phyloP scores from a whole-genome alignment of 1,140 invertebrate species.

The Papilio glaucus region DNA sequence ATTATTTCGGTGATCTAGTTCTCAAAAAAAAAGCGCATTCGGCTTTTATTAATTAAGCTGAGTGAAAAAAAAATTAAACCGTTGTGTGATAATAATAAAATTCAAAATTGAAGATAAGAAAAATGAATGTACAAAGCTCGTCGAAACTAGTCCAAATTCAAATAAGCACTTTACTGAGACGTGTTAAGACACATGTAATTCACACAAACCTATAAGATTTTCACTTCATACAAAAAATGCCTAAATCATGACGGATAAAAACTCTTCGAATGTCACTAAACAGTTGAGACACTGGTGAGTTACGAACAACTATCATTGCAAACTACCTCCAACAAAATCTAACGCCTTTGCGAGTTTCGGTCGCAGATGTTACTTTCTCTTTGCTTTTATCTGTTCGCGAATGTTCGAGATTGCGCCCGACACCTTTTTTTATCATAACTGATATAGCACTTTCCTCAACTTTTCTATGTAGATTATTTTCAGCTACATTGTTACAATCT shows the following conservation, averaged over 20 bases:
- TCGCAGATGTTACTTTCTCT: conserved; percentile 34
- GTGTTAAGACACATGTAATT: background rate
- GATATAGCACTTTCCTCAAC: conserved; percentile 34
- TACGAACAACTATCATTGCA: conserved; percentile 37
- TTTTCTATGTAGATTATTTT: conserved; percentile 36
- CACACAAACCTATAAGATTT: background rate
- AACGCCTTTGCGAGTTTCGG: conserved; percentile 28
- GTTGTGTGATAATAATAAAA: too few relatives aligned
- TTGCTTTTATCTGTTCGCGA: conserved; percentile 35
- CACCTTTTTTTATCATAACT: conserved; percentile 39
- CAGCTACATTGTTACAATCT: conserved; percentile 34
- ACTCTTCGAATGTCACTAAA: conserved; percentile 22
- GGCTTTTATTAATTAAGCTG: too few relatives aligned
- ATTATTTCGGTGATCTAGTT: background rate
- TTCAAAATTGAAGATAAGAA: too few relatives aligned
- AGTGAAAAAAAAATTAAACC: too few relatives aligned
- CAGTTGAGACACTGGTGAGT: conserved; percentile 11
- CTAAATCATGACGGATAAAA: conserved; percentile 18
- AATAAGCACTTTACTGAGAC: too few relatives aligned
- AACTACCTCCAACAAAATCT: conserved; percentile 35
- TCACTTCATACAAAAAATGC: background rate
- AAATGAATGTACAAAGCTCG: too few relatives aligned
- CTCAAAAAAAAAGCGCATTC: background rate
- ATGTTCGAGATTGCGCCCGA: conserved; percentile 34
- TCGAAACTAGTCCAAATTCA: too few relatives aligned